These are phyloP conservation scores for Shinisaurus crocodilurus DNA, from an alignment of 2,113 vertebrate genomes.

Conservation along the genomic window DNA sequence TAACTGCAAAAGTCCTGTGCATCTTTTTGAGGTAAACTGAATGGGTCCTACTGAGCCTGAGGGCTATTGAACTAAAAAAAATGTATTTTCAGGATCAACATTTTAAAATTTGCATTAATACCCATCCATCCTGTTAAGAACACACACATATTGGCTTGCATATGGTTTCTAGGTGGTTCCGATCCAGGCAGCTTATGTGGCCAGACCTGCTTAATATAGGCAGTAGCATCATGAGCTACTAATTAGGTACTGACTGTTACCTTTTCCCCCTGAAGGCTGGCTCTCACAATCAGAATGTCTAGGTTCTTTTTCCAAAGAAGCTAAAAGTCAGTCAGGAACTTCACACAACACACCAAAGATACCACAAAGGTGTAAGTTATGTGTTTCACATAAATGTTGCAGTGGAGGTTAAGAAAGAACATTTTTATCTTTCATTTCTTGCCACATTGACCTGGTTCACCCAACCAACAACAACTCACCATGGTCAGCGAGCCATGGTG, in stretches of 20 bases:
- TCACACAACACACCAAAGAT: slow-evolving; percentile 66
- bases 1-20: background rate
- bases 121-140: background rate
- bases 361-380: slow-evolving; percentile 71
- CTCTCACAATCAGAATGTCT: slow-evolving; percentile 62
- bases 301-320: slow-evolving; percentile 54
- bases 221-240: background rate
- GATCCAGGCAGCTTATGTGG: background rate
- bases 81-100: too few species aligned
- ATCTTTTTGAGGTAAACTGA: background rate
- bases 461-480: too few species aligned
- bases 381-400: background rate
- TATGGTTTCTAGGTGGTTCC: background rate
- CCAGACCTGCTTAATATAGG: background rate
- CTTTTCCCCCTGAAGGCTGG: slow-evolving; percentile 74
- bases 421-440: background rate
- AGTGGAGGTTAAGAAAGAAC: background rate
- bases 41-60: background rate
- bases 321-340: slow-evolving; percentile 65
- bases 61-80: background rate
- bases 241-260: background rate
- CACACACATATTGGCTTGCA: background rate
- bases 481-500: too few species aligned
- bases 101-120: background rate
- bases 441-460: too few species aligned